Conservation (phyloP, 2,113 vertebrate genomes). For the Phylloscopus trochiloides region DNA sequence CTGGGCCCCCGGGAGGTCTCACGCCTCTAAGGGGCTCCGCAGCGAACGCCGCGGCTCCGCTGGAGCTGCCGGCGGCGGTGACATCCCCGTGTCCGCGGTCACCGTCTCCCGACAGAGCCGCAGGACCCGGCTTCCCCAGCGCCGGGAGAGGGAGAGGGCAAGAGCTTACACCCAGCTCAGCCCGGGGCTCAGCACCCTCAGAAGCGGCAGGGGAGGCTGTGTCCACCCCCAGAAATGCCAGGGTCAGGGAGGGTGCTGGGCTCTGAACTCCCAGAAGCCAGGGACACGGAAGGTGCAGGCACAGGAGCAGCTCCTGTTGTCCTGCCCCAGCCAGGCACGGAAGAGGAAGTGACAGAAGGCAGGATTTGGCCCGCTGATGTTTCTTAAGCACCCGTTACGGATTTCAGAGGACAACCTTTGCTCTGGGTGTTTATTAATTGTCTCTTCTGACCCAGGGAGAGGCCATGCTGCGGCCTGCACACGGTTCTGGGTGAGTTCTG, state of each 20-base stretch:
- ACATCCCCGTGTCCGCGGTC: fast-evolving
- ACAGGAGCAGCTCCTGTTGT: fast-evolving
- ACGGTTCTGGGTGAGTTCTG: fast-evolving
- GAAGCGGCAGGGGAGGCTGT: neutral
- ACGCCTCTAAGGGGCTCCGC: neutral
- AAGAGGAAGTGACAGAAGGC: neutral
- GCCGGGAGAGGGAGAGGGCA: fast-evolving
- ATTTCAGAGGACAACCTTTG: neutral
- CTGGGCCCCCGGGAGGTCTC: neutral
- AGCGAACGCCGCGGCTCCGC: neutral
- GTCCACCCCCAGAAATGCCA: neutral
- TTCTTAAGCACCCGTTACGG: fast-evolving
- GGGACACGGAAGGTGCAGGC: neutral
- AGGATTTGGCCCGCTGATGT: neutral
- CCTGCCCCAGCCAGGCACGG: neutral
- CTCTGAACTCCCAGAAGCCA: fast-evolving
- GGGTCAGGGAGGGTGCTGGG: fast-evolving
- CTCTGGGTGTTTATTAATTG: constrained; percentile 23
- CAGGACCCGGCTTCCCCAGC: fast-evolving
- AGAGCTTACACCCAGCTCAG: fast-evolving
- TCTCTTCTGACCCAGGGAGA: neutral
- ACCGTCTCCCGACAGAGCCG: neutral
- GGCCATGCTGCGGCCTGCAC: neutral
- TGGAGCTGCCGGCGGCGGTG: neutral
- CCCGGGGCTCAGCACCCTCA: neutral